phyloP scores from a whole-genome alignment of 2,797 vertebrate genomes.

The Lithobates sylvaticus region DNA sequence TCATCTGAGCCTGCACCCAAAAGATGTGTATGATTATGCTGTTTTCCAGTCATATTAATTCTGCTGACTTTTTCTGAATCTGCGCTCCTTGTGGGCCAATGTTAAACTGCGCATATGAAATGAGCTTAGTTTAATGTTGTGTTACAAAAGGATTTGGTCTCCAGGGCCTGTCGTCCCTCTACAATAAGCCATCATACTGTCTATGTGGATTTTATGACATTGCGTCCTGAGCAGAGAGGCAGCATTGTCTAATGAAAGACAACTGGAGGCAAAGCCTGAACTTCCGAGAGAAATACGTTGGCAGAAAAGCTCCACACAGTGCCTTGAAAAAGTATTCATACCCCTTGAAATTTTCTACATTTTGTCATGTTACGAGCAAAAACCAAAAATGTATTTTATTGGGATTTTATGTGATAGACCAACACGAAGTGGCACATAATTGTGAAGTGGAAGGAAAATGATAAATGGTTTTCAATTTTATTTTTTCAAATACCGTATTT shows the following conservation, averaged over 20 bases:
- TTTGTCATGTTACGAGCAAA: too few relatives aligned
- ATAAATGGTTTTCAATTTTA: too few relatives aligned
- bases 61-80: slow-evolving; percentile 82
- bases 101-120: slow-evolving; percentile 90
- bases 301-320: too few relatives aligned
- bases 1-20: neutral
- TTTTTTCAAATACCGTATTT: too few relatives aligned
- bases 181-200: slow-evolving; percentile 83
- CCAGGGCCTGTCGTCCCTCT: slow-evolving; percentile 80
- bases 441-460: too few relatives aligned
- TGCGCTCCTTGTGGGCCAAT: slow-evolving; percentile 77
- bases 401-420: too few relatives aligned
- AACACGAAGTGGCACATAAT: too few relatives aligned
- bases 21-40: neutral
- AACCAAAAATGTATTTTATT: too few relatives aligned
- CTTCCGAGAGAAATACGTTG: neutral
- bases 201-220: slow-evolving; percentile 78
- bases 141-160: slow-evolving; percentile 84
- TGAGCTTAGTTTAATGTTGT: slow-evolving; percentile 84
- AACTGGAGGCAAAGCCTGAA: neutral
- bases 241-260: slow-evolving; percentile 75
- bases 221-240: slow-evolving; percentile 71
- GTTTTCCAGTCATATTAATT: slow-evolving; percentile 71
- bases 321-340: too few relatives aligned
- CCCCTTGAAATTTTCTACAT: too few relatives aligned